Conservation (phyloP, 2,113 vertebrate species). For the Tragelaphus imberbis region DNA sequence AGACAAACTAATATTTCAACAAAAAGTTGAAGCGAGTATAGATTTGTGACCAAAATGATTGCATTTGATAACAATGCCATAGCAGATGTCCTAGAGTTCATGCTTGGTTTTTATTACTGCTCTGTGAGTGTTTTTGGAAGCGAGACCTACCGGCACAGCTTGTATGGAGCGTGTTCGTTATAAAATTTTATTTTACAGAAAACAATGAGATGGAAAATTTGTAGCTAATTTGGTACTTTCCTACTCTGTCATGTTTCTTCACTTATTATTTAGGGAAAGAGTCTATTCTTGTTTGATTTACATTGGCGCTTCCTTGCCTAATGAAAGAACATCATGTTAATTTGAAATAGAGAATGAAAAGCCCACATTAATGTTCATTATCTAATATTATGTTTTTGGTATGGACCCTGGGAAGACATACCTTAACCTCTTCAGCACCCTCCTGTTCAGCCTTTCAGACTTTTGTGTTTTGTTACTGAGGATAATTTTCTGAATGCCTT, state of each 20-base stretch:
- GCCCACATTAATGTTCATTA: conserved; percentile 62
- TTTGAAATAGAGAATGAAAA: conserved; percentile 72
- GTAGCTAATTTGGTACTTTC: conserved; percentile 77
- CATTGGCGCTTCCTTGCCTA: conserved; percentile 62
- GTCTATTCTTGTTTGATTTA: conserved; percentile 72
- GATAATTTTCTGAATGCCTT: conserved; percentile 64
- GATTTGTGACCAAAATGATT: conserved; percentile 83
- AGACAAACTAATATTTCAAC: conserved; percentile 86
- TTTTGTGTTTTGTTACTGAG: conserved; percentile 64
- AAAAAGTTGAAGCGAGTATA: conserved; percentile 79
- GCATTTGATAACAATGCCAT: conserved; percentile 84
- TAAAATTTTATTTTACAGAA: conserved; percentile 83
- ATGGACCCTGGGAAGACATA: neutral
- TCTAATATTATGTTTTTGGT: conserved; percentile 30
- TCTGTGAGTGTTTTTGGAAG: conserved; percentile 82
- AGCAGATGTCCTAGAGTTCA: conserved; percentile 84
- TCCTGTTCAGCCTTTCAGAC: conserved; percentile 52
- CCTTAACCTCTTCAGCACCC: conserved; percentile 49
- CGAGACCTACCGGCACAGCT: conserved; percentile 78
- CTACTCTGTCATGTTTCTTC: conserved; percentile 72
- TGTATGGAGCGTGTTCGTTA: conserved; percentile 79
- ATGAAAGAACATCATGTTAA: conserved; percentile 57
- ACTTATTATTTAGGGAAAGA: conserved; percentile 71
- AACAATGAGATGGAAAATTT: conserved; percentile 83
- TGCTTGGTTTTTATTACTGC: conserved; percentile 82